phyloP scores from a whole-genome alignment of 2,888 invertebrate species.

The Cenopis cana region DNA sequence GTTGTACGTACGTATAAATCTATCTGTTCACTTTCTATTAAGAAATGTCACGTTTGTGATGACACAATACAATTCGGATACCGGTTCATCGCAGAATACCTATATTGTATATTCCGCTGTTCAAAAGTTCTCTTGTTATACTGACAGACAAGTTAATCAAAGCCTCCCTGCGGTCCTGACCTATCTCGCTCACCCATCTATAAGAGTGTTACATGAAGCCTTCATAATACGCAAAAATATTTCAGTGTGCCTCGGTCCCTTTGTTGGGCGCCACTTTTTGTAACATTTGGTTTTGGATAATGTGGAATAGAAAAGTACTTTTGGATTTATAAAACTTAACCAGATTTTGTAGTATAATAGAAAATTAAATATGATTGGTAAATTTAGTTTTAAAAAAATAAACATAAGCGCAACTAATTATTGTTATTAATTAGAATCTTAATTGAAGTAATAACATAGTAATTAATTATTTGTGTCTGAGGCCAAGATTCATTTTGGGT shows the following conservation, averaged over 20 bases:
- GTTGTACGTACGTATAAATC: too few species aligned
- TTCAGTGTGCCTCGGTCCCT: constrained; percentile 18
- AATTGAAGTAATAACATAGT: too few species aligned
- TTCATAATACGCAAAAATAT: constrained; percentile 40
- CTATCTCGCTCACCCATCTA: constrained; percentile 43
- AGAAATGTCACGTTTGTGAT: background rate
- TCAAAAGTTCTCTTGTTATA: constrained; percentile 29
- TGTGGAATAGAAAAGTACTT: background rate
- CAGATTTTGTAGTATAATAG: background rate
- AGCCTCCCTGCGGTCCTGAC: constrained; percentile 36
- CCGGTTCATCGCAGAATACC: background rate
- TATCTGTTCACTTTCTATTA: background rate
- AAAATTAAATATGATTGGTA: too few species aligned
- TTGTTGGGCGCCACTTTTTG: constrained; percentile 33
- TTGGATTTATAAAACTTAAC: background rate
- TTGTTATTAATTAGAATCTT: too few species aligned
- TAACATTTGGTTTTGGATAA: constrained; percentile 15
- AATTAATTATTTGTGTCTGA: too few species aligned
- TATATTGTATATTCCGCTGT: constrained; percentile 5
- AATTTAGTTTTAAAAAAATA: too few species aligned
- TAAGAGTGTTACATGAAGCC: constrained; percentile 24
- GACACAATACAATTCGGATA: background rate
- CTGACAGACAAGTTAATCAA: constrained; percentile 41
- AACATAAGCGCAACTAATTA: too few species aligned
- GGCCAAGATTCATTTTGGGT: too few species aligned